Evolutionary conservation across 2,113 vertebrate genomes (phyloP), one percentile per base, ranked within the genome.

Genomic region (Dipodomys spectabilis): DNA sequence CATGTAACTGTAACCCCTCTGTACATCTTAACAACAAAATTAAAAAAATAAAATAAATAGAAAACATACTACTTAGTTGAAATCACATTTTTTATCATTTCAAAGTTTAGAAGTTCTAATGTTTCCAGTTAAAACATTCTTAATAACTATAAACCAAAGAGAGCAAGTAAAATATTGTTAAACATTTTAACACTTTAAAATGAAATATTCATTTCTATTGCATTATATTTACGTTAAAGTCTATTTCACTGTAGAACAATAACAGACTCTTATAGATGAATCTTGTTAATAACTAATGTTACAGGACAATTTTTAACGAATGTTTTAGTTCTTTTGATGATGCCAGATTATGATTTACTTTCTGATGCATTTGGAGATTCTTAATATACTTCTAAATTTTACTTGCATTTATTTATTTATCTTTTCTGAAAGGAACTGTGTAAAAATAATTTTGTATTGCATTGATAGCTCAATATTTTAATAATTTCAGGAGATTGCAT

Each of bases 261-360:
- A 87, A 68, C 84, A 84, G 57, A 74, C 89, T 95, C 94, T 95
- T 94, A 91, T 23, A 53, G 64, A 2, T 86, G 92, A 91, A 74
- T 79, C 53, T 87, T 95, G 32, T 15, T 94, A 86, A 86, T 72
- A 82, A 82, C 82, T 88, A 96, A 94, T 65, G 28, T 77, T 96
- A 94, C 22, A 75, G 5, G 15, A 71, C 95, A 68, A 82, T 32
- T 19, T 19, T 82, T 28, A 88, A 86, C 92, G 13, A 28, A 45
- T 84, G 49, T 22, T 5, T 7, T 82, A n/a, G 11, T 27, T 74
- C 8, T 79, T 68, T 88, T 2, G 45, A 45, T 3, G 71, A 65
- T 25, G 0, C 32, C 13, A 7, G 28, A 7, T 73, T 18, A 60
- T 64, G 3, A 60, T 83, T 95, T 82, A 86, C 45, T 62, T 67